A percentile compares a stretch with the other conserved stretches of the same genome.
phyloP scores from a whole-genome alignment of 2,888 invertebrate species.

The Drosophila helvetica region DNA sequence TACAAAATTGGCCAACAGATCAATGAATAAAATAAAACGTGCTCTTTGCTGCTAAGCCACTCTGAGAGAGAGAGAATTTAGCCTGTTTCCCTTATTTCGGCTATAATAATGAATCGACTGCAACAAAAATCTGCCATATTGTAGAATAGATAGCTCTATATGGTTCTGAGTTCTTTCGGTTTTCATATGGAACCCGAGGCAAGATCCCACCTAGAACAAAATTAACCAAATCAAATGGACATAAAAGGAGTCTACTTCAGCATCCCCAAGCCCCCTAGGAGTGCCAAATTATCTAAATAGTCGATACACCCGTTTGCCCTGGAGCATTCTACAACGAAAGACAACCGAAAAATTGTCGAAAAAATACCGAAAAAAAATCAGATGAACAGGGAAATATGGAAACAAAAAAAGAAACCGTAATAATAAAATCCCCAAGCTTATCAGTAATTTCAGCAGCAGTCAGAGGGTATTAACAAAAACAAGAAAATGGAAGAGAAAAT shows the following conservation, averaged over 20 bases:
- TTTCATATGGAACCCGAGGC: no score
- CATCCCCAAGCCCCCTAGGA: conserved; percentile 28
- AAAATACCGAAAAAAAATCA: conserved; percentile 20
- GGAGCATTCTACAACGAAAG: conserved; percentile 39
- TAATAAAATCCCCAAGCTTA: conserved; percentile 76
- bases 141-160: no score
- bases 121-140: no score
- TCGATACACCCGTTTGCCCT: conserved; percentile 40
- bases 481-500: conserved; percentile 26
- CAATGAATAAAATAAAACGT: no score
- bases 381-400: conserved; percentile 25
- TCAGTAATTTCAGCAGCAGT: conserved; percentile 60
- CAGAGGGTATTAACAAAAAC: conserved; percentile 61
- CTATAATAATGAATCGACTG: no score
- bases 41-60: no score
- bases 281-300: conserved; percentile 40
- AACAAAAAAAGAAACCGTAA: conserved; percentile 54
- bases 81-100: no score
- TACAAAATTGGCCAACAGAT: no score
- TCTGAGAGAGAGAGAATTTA: no score
- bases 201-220: no score
- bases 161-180: no score
- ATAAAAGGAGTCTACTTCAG: conserved; percentile 19
- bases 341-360: conserved; percentile 19
- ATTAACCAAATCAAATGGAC: conserved; percentile 20